Evolutionary conservation across 1,140 invertebrate genomes (phyloP), one percentile per base, ranked within the genome.

Genomic region (Cyclargus thomasi): DNA sequence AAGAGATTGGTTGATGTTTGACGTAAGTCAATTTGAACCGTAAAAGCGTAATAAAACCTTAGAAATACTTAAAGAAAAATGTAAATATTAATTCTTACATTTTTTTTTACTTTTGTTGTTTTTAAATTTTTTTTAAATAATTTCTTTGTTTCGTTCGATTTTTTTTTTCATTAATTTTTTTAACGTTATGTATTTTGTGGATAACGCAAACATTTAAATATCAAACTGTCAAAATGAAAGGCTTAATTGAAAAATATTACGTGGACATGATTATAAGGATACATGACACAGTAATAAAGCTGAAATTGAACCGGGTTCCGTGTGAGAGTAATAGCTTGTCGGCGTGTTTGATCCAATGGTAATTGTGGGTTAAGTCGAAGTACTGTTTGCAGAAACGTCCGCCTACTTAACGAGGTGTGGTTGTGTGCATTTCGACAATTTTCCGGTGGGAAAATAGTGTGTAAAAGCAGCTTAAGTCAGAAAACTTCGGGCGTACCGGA

Each of bases 331-430:
- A 86, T 82, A 78, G 79, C 73, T 72, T 70, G 82, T 73, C 81
- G 81, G 80, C 65, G 77, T 77, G 80, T 90, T 88, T 90, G 85
- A 90, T 83, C 79, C 77, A 78, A 80, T 86, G 88, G 82, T 90
- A 90, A 90, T 90, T 90, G 87, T 87, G 77, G 86, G 85, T 84
- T 90, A 82, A 80, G 73, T 73, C 72, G 67, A 65, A 77, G 78
- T 65, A 64, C 74, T 72, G 70, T 72, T 62, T 67, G 70, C 67
- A 68, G 69, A 71, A 67, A 73, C 57, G 77, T 74, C 72, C 74
- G 71, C 74, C 77, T 74, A 74, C 63, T 62, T 57, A 66, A 66
- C 53, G 62, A 76, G 73, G 73, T 72, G 69, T 57, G 70, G 67
- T 67, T 66, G 53, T 66, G 65, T 66, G 55, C 55, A 17, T 63